A percentile compares a stretch with the other conserved stretches of the same genome.
Evolutionary conservation across 2,797 vertebrate genomes (phyloP).

Genomic region (Tympanoctomys barrerae): DNA sequence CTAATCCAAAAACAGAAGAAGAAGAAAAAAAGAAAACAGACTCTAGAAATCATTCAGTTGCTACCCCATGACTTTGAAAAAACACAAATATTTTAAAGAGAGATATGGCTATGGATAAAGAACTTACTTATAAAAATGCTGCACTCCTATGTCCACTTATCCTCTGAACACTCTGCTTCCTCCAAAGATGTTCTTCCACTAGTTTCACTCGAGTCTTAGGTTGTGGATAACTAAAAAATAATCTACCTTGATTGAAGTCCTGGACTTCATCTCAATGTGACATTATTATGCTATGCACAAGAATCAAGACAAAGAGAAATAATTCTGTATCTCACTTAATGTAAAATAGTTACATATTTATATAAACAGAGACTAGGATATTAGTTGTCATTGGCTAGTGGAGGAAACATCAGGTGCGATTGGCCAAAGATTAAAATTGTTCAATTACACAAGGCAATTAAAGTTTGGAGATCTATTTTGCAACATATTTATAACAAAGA

Average conservation of each 20-base stretch:
- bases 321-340: too few relatives aligned
- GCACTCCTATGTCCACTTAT: not conserved
- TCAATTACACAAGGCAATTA: not conserved
- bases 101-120: rapidly evolving
- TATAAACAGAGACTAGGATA: not conserved
- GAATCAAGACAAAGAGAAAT: not conserved
- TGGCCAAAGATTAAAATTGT: not conserved
- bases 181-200: not conserved
- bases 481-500: not conserved
- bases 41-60: not conserved
- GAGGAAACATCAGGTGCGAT: too few relatives aligned
- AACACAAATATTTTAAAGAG: not conserved
- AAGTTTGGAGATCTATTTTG: not conserved
- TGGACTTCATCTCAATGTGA: not conserved
- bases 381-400: rapidly evolving
- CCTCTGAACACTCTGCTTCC: not conserved
- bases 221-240: not conserved
- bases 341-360: not conserved
- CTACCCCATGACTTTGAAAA: not conserved
- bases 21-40: too few relatives aligned
- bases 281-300: too few relatives aligned
- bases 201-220: not conserved
- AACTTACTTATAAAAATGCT: not conserved
- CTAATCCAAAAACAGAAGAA: not conserved
- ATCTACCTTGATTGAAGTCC: not conserved